Evolutionary conservation across 2,888 invertebrate species (phyloP), one percentile per base, ranked within the genome.

Genomic region (Thyatira batis): DNA sequence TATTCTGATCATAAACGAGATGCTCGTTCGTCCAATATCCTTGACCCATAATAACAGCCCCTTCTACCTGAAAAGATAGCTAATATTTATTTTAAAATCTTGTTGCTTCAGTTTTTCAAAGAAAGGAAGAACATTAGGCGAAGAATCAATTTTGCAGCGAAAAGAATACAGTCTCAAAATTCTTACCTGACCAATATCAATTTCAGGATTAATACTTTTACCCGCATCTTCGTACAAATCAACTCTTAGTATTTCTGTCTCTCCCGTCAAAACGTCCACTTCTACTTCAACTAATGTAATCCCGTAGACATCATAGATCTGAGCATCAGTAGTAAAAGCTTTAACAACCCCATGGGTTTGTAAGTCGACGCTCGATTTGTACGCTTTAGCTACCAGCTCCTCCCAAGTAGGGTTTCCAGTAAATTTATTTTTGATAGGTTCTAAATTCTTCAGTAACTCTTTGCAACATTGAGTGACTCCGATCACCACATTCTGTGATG

Each of bases 241-340:
- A 0, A 94, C 94, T 61, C 95, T 87, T 0, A 78, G 70, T 23
- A 94, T 77, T 60, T 94, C 84, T 52, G 92, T 91, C 69, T 95
- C 94, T 13, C 96, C 96, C 1, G 96, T 96, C 45, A 96, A 76
- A 1, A 95, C 76, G 79, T 96, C 96, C 0, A 96, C 73, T 78
- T 95, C 95, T 0, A 95, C 93, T 84, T 96, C 96, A 9, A 93
- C 82, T 3, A 94, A 84, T 2, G 92, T 82, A 0, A 92, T 89
- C 1, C 94, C 95, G 70, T 92, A 94, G 45, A 94, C 66, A 21
- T 77, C 65, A 46, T 72, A 80, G n/a, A 57, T 52, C 20, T 71
- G 66, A 4, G 61, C n/a, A 33, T 84, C 82, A 27, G 60, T 9
- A 9, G 51, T 3, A n/a, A 11, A 30, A 11, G 11, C 30, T 30